These are phyloP conservation scores for Montipora sp. DNA, from an alignment of 64 coral and sea anemone genomes.

Conservation along the genomic window DNA sequence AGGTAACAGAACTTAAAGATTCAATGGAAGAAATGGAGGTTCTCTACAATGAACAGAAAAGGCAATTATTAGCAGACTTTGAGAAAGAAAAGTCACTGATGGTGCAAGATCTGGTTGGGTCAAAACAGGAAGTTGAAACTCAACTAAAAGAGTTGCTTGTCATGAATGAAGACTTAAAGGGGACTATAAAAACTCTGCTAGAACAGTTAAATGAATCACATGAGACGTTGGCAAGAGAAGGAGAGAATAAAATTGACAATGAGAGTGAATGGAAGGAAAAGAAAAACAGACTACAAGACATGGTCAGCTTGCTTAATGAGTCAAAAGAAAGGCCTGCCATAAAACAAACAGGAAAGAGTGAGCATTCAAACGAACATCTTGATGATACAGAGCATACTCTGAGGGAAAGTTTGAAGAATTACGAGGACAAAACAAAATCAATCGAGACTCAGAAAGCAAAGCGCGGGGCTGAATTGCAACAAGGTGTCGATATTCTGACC, in stretches of 20 bases:
- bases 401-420: slow-evolving; percentile 72
- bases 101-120: slow-evolving; percentile 30
- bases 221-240: slow-evolving; percentile 35
- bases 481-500: slow-evolving; percentile 63
- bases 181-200: slow-evolving; percentile 53
- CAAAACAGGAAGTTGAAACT: slow-evolving; percentile 4
- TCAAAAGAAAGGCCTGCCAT: neutral
- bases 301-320: neutral
- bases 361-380: slow-evolving; percentile 77
- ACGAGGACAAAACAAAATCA: slow-evolving; percentile 60
- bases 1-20: slow-evolving; percentile 42
- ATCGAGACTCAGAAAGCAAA: slow-evolving; percentile 68
- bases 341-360: slow-evolving; percentile 68
- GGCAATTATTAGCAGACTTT: neutral
- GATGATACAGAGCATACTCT: slow-evolving; percentile 73
- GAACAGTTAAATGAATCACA: slow-evolving; percentile 55
- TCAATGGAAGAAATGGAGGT: slow-evolving; percentile 52
- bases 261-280: neutral
- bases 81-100: slow-evolving; percentile 47
- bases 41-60: slow-evolving; percentile 45
- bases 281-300: neutral
- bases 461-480: slow-evolving; percentile 66
- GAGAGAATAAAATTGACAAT: neutral
- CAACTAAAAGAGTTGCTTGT: slow-evolving; percentile 23
- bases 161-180: slow-evolving; percentile 50